Conservation (phyloP, 2,888 invertebrate species). For the Euproctis similis region DNA sequence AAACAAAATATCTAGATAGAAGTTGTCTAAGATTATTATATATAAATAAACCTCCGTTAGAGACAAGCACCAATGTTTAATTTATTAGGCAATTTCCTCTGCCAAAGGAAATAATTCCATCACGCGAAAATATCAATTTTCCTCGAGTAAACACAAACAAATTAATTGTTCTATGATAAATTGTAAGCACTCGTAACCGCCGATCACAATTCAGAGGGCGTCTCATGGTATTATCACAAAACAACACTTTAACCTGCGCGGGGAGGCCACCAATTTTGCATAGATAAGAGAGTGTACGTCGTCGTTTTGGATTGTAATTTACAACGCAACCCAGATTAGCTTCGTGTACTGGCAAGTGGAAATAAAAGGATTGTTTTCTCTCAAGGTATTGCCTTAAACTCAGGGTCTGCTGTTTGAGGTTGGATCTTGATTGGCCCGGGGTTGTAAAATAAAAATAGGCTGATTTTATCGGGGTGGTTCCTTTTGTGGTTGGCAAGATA, state of each 20-base stretch:
- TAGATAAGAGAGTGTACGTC: constrained; percentile 37
- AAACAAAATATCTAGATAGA: no score
- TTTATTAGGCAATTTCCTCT: no score
- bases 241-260: constrained; percentile 26
- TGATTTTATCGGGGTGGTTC: constrained; percentile 1
- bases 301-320: constrained; percentile 30
- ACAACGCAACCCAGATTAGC: constrained; percentile 33
- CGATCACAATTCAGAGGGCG: constrained; percentile 20
- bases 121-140: no score
- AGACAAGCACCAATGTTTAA: no score
- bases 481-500: constrained; percentile 1
- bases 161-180: no score
- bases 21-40: no score
- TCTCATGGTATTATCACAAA: constrained; percentile 14
- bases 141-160: no score
- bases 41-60: no score
- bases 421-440: constrained; percentile 13
- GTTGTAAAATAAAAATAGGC: constrained; percentile 5
- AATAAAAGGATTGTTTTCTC: constrained; percentile 23
- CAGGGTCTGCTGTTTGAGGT: constrained; percentile 5
- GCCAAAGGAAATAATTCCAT: no score
- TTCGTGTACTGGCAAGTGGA: constrained; percentile 12
- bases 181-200: no score
- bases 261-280: constrained; percentile 33
- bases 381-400: constrained; percentile 2